Conservation (phyloP, 2,888 invertebrate genomes). For the Drosophila bunnanda region DNA sequence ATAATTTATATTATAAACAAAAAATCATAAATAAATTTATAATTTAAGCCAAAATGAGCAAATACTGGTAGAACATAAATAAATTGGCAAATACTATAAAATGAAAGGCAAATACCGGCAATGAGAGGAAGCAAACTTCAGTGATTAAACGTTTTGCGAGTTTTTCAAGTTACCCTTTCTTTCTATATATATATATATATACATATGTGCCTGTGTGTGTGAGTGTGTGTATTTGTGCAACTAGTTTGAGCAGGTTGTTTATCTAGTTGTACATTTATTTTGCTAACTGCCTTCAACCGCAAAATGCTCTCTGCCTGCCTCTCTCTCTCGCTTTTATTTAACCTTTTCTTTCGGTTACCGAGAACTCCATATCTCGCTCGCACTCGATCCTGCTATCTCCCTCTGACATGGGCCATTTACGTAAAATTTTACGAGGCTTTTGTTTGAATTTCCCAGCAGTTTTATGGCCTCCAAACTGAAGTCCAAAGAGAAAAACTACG, state of each 20-base stretch:
- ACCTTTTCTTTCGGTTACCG: conserved; percentile 6
- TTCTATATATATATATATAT: background rate
- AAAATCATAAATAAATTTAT: background rate
- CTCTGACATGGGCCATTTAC: conserved; percentile 17
- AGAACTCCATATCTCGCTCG: conserved; percentile 11
- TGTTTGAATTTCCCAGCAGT: conserved; percentile 55
- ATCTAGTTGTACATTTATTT: conserved; percentile 76
- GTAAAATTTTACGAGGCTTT: conserved; percentile 67
- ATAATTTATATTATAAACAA: background rate
- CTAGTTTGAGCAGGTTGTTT: conserved; percentile 71
- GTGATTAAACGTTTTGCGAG: conserved; percentile 55
- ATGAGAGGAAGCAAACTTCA: conserved; percentile 52
- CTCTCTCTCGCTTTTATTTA: conserved; percentile 3
- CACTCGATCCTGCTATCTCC: conserved; percentile 4
- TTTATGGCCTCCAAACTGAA: conserved; percentile 29
- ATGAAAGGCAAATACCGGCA: conserved; percentile 71
- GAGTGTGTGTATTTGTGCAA: conserved; percentile 33
- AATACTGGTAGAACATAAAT: conserved; percentile 12
- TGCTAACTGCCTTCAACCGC: conserved; percentile 77
- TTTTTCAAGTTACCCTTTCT: background rate
- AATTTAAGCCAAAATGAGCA: conserved; percentile 13
- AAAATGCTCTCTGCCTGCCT: conserved; percentile 48
- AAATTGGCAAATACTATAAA: conserved; percentile 59
- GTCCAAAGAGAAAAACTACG: background rate
- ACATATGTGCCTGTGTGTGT: conserved; percentile 18